Evolutionary conservation across 1,140 invertebrate species (phyloP), one percentile per base, ranked within the genome.

Genomic region (Drosophila mojavensis): DNA sequence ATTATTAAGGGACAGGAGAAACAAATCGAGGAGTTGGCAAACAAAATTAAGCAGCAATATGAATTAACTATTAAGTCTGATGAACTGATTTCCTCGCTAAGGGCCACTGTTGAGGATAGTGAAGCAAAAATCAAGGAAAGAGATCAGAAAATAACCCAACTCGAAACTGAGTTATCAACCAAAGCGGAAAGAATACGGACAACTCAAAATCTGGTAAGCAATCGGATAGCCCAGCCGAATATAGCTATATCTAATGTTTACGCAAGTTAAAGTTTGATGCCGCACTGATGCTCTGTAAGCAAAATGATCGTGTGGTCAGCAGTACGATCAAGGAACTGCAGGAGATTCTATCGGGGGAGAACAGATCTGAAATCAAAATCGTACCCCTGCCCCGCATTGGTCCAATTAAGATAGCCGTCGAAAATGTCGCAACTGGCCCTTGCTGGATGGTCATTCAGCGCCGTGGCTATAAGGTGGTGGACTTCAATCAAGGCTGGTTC

Each of bases 371-470:
- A 17, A 39, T 58, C 0, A 58, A 51, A 41, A 15, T 33, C 3
- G 1, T 65, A 0, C 33, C 15, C 2, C 17, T 71, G 24, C 45
- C 61, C 5, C 53, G 45, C 9, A 51, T 65, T 13, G 61, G 68
- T 15, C 20, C 53, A 4, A 36, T 65, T 7, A 65, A 71, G 17
- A 4, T 65, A 4, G 15, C 51, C 0, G 17, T 41, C 0, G 43
- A 71, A 15, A 64, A 43, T 17, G 56, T 36, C 6, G 5, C 48
- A 5, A 47, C 30, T 11, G 68, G 68, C 4, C 24, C 61, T 10
- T 15, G 30, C 11, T 71, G 68, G 68, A 71, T 56, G 24, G 30
- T 73, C 10, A 73, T 73, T 6, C 70, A 73, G n/a, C 70, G 70
- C 3, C 70, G 70, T 26, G 36, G 17, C 4, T 48, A 58, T 17